These are phyloP conservation scores for Physeter macrocephalus DNA, from an alignment of 2,113 vertebrate genomes.

Conservation along the genomic window DNA sequence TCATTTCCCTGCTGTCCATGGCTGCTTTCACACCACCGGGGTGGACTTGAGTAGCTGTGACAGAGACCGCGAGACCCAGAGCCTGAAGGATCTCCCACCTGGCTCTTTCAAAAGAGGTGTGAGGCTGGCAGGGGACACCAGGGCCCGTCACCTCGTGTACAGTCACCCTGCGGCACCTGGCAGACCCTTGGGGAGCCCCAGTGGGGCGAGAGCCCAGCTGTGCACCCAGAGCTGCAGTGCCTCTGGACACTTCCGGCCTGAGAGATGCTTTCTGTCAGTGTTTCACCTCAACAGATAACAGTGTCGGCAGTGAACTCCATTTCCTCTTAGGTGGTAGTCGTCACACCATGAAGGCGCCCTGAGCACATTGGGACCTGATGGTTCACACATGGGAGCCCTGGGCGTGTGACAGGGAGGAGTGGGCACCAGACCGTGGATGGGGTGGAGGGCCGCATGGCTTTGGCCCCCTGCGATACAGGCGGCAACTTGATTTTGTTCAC, in stretches of 20 bases:
- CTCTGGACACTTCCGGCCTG: neutral
- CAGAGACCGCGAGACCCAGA: neutral
- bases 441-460: no score
- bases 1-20: neutral
- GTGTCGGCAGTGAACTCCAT: neutral
- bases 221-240: neutral
- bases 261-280: neutral
- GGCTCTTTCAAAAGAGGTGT: neutral
- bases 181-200: neutral
- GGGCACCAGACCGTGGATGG: fast-evolving
- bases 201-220: neutral
- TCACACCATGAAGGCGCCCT: no score
- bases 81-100: neutral
- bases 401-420: neutral
- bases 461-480: neutral
- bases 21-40: neutral
- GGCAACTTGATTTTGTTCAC: neutral
- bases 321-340: neutral
- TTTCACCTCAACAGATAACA: neutral
- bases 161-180: fast-evolving
- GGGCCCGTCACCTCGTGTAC: neutral
- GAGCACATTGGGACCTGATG: neutral
- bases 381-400: neutral
- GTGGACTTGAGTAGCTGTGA: neutral
- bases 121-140: neutral